Base-by-base conservation (phyloP, 2,797 vertebrate genomes). In the Xiphorhynchus erythropygius region DNA sequence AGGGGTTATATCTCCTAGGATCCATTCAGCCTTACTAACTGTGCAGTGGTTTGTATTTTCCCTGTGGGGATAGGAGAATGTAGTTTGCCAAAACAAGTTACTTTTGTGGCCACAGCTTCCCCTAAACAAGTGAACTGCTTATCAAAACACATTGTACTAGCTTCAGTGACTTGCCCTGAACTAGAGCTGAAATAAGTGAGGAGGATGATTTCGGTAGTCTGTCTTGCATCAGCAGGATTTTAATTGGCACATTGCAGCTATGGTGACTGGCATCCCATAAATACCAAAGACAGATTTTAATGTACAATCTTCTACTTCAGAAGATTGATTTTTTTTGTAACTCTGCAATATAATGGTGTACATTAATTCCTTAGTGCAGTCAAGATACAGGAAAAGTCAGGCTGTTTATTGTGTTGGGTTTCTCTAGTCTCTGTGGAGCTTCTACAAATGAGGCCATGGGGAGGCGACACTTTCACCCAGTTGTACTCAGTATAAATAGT, bases 161-260 rank as follows among this genome's bases (percentile, higher is more conserved):
- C 78, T 93, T 83, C 84, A 86, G 42, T 96, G 93, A 57, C 53
- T 71, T 89, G 85, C 81, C 68, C 69, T 95, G 93, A 94, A 91
- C 59, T 63, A 86, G 44, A 95, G 86, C 92, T 83, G 91, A 92
- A 96, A 57, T 68, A 81, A 94, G 47, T 13, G 9, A 53, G 57
- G 55, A 91, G 39, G 86, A 68, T 92, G 87, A 95, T 97, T 95
- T 92, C 71, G 83, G 74, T 94, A 85, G 37, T 65, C 85, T 86
- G 82, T 95, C 94, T 94, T 95, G 93, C 93, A 96, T 97, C 95
- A 97, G 96, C 89, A 92, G 75, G 87, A 96, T 97, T 97, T 94
- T 97, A 97, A 96, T 92, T 96, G 95, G 95, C 93, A 96, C 86
- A 23, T 87, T 77, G 94, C 87, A 90, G 85, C 94, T 87, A 65